Base-by-base conservation (phyloP, 2,113 vertebrate genomes). In the Albula goreensis region DNA sequence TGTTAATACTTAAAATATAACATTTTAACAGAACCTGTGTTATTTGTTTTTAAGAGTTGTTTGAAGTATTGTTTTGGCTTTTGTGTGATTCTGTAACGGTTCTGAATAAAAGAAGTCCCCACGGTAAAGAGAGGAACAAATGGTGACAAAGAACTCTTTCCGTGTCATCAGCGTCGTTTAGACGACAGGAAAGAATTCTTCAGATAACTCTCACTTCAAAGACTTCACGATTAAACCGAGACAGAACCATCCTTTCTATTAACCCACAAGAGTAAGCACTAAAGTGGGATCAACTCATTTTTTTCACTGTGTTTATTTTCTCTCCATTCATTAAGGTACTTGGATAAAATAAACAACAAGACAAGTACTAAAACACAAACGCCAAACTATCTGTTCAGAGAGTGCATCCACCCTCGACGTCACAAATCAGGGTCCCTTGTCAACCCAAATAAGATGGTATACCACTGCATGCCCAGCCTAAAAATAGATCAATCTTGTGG, bases 191-290 rank as follows among this genome's bases (percentile, higher is more conserved):
- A 97, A 96, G 97, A 99, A 98, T 99, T 96, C 96, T 95, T 97
- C 95, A 96, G 96, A 98, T 98, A 98, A 97, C 95, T 97, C 95
- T 95, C 95, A 98, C 98, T 98, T 99, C 97, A 99, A 99, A 99
- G 97, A 95, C 96, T 96, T 95, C 92, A 95, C 92, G 95, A 95
- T 96, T 97, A 96, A 98, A 98, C 97, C 97, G 97, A 97, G 96
- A 97, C 94, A 94, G 94, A 97, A 95, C 97, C 97, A 96, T 97
- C 96, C 95, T 96, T 95, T 97, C 79, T 85, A 96, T 97, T 96
- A 94, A 96, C 91, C 90, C 96, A 96, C 96, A 96, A 97, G 95
- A 95, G 94, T 96, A 95, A 95, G 93, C 96, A 96, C 96, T 97
- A 97, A 96, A 96, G 96, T 96, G 95, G 96, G 95, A 93, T 96